Percentiles rank a stretch among this genome's conserved stretches.
Conservation (phyloP, 2,888 invertebrate species). For the Cryptocheilus praepositus region DNA sequence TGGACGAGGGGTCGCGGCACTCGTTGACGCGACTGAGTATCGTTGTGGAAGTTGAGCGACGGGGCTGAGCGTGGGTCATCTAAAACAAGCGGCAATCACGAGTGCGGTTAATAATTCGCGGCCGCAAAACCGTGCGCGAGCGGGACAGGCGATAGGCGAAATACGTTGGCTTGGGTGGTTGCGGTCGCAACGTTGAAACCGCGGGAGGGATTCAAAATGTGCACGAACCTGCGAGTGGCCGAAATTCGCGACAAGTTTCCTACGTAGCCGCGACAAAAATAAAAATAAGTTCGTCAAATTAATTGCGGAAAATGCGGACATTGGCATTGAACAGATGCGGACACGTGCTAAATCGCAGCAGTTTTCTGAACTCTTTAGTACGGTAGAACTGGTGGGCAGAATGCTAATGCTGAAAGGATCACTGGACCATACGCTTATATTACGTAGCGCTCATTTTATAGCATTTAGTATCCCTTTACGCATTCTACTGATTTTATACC, state of each 20-base stretch:
- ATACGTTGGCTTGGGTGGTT: conserved; percentile 31
- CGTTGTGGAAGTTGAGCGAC: conserved; percentile 38
- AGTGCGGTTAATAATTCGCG: conserved; percentile 66
- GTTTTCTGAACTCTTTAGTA: too few species aligned
- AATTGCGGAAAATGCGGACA: too few species aligned
- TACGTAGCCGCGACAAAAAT: conserved; percentile 59
- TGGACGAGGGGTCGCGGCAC: not conserved
- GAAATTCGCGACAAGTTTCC: conserved; percentile 65
- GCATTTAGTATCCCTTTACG: too few species aligned
- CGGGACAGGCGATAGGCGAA: conserved; percentile 6
- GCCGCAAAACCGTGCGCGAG: conserved; percentile 51
- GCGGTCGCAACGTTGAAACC: conserved; percentile 51
- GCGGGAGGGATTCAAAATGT: conserved; percentile 16
- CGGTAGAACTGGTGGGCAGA: too few species aligned
- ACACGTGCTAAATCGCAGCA: too few species aligned
- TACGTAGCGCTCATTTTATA: too few species aligned
- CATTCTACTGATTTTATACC: too few species aligned
- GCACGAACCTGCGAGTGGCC: conserved; percentile 38
- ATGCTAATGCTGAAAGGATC: too few species aligned
- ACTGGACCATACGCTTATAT: too few species aligned
- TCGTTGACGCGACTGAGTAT: conserved; percentile 29
- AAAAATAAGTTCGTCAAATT: conserved; percentile 67
- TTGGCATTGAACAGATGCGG: too few species aligned
- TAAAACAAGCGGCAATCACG: conserved; percentile 66
- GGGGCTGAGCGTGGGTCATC: conserved; percentile 50